Conservation (phyloP, 2,888 invertebrate species). For the Holacanthella duospinosa region DNA sequence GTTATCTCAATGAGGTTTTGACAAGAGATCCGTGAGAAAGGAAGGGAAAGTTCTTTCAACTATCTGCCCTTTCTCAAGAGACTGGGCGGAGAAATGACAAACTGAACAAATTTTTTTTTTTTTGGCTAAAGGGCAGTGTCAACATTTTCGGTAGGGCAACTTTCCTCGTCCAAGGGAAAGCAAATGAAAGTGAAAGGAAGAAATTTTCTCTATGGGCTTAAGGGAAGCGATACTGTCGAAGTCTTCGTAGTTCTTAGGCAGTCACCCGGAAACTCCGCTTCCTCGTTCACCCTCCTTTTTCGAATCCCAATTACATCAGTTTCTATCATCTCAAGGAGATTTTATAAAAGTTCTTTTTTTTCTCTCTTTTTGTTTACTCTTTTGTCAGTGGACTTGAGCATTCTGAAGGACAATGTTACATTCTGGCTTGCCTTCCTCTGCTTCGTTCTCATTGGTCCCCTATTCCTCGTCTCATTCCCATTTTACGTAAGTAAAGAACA, state of each 20-base stretch:
- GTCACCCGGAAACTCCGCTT: not conserved
- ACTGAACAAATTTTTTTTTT: constrained; percentile 23
- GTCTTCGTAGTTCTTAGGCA: too few species aligned
- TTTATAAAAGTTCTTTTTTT: too few species aligned
- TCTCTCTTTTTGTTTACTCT: too few species aligned
- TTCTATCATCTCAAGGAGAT: too few species aligned
- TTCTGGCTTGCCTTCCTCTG: constrained; percentile 55
- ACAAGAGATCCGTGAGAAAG: too few species aligned
- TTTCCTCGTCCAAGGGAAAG: not conserved
- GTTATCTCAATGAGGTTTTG: too few species aligned
- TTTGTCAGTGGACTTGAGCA: constrained; percentile 42
- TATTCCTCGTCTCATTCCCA: constrained; percentile 47
- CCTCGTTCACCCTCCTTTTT: constrained; percentile 6
- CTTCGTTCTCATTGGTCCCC: constrained; percentile 46
- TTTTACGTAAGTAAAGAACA: constrained; percentile 41
- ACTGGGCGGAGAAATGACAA: constrained; percentile 9
- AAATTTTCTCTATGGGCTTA: not conserved
- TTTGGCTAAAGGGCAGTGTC: constrained; percentile 21
- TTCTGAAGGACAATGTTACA: constrained; percentile 48
- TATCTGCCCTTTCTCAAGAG: too few species aligned
- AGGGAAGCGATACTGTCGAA: too few species aligned
- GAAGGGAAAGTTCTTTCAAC: too few species aligned
- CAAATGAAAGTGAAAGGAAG: not conserved
- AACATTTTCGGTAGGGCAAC: constrained; percentile 14
- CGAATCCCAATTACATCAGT: not conserved